A percentile compares a stretch with the other conserved stretches of the same genome.
phyloP scores from a whole-genome alignment of 2,888 invertebrate species.

The Chrysomela aeneicollis region DNA sequence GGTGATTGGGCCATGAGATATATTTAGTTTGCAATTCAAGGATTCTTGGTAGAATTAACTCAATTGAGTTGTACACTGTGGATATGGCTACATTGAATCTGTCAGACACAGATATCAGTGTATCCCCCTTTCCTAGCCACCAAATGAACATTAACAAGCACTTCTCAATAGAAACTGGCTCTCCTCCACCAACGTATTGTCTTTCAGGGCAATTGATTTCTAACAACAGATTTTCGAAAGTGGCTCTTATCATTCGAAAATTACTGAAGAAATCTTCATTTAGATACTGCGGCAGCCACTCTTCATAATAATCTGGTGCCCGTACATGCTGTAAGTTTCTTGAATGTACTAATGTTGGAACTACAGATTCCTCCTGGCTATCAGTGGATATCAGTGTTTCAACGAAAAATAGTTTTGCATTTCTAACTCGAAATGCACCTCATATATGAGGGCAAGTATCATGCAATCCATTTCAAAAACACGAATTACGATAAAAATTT shows the following conservation, averaged over 20 bases:
- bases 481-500: background rate
- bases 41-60: constrained; percentile 15
- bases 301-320: constrained; percentile 16
- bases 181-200: constrained; percentile 11
- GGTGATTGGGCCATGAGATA: constrained; percentile 25
- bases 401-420: background rate
- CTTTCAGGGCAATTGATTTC: constrained; percentile 7
- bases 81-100: constrained; percentile 28
- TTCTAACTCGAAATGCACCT: constrained; percentile 6
- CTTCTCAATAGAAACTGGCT: constrained; percentile 17
- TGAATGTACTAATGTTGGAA: background rate
- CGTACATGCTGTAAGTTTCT: constrained; percentile 8
- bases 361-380: background rate
- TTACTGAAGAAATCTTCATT: constrained; percentile 20
- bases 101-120: constrained; percentile 26
- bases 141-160: constrained; percentile 25
- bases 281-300: constrained; percentile 20
- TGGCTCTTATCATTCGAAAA: constrained; percentile 18
- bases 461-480: constrained; percentile 4
- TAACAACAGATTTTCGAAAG: constrained; percentile 13
- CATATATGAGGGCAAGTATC: constrained; percentile 8
- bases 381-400: background rate
- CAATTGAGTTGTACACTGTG: constrained; percentile 21
- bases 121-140: constrained; percentile 32
- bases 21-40: constrained; percentile 14